A percentile compares a stretch with the other conserved stretches of the same genome.
Evolutionary conservation across 2,797 vertebrate species (phyloP).

Genomic region (Pseudomugil tenellus): DNA sequence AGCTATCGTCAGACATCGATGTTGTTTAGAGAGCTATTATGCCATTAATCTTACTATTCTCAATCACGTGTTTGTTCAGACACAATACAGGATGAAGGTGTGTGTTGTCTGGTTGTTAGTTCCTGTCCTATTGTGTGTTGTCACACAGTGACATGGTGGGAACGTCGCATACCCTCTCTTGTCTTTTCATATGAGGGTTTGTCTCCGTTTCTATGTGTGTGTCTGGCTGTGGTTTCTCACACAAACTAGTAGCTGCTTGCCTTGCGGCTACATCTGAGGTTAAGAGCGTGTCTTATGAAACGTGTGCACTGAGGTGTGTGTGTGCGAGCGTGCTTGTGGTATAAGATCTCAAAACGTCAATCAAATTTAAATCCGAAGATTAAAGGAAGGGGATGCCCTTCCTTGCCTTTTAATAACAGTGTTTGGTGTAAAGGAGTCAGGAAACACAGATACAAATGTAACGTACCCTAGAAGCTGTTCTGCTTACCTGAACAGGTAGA

Average conservation of each 20-base stretch:
- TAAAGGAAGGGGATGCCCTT: slow-evolving; percentile 68
- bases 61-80: slow-evolving; percentile 65
- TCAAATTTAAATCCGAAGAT: slow-evolving; percentile 68
- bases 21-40: slow-evolving; percentile 48
- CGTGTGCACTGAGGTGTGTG: slow-evolving; percentile 3
- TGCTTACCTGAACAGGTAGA: slow-evolving; percentile 41
- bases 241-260: slow-evolving; percentile 72
- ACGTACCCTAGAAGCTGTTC: slow-evolving; percentile 33
- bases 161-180: slow-evolving; percentile 39
- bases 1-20: slow-evolving; percentile 45
- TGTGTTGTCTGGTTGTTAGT: slow-evolving; percentile 65
- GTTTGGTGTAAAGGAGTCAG: slow-evolving; percentile 48
- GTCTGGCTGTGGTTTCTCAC: slow-evolving; percentile 53
- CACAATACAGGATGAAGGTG: slow-evolving; percentile 71
- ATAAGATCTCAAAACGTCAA: slow-evolving; percentile 58
- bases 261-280: slow-evolving; percentile 57
- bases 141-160: slow-evolving; percentile 62
- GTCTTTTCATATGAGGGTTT: slow-evolving; percentile 54
- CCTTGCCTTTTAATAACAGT: slow-evolving; percentile 65
- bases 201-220: slow-evolving; percentile 55
- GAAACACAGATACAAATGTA: slow-evolving; percentile 58
- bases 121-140: slow-evolving; percentile 72
- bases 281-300: slow-evolving; percentile 39
- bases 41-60: slow-evolving; percentile 65
- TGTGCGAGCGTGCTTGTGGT: slow-evolving; percentile 50